Percentiles rank a stretch among this genome's conserved stretches.
These are phyloP conservation scores for Pseudomugil gertrudae DNA, from an alignment of 2,797 vertebrate genomes.

Conservation along the genomic window DNA sequence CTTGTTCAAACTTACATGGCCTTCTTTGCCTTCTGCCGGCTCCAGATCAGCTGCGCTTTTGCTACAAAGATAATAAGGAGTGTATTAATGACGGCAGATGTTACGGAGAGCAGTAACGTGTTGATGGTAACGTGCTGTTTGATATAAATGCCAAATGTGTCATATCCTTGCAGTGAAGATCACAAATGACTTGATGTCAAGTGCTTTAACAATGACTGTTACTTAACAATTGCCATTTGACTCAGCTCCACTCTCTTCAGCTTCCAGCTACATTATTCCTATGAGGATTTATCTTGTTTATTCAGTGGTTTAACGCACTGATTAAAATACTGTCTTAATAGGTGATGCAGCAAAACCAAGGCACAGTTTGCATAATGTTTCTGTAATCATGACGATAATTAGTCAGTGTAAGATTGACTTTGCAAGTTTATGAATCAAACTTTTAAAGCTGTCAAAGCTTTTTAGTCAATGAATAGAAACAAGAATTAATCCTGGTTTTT, in stretches of 20 bases:
- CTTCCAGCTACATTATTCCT: slow-evolving; percentile 32
- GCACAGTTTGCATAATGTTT: slow-evolving; percentile 11
- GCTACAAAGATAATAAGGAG: slow-evolving; percentile 33
- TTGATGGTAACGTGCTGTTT: slow-evolving; percentile 49
- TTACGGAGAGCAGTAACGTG: slow-evolving; percentile 55
- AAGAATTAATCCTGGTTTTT: neutral
- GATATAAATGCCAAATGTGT: slow-evolving; percentile 66
- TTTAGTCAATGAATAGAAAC: neutral
- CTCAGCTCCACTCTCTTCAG: slow-evolving; percentile 51
- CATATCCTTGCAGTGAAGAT: slow-evolving; percentile 44
- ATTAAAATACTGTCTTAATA: slow-evolving; percentile 32
- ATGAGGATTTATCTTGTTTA: slow-evolving; percentile 59
- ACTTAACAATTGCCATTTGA: slow-evolving; percentile 55
- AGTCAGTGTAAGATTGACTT: neutral
- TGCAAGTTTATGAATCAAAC: slow-evolving; percentile 1
- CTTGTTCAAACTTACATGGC: slow-evolving; percentile 61
- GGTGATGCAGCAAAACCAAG: neutral
- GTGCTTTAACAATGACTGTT: slow-evolving; percentile 59
- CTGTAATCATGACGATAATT: slow-evolving; percentile 20
- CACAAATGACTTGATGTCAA: slow-evolving; percentile 57
- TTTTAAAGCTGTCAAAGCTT: neutral
- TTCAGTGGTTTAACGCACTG: slow-evolving; percentile 34
- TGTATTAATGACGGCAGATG: slow-evolving; percentile 45
- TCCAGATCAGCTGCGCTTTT: slow-evolving; percentile 32
- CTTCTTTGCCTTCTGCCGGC: slow-evolving; percentile 50